Percentiles rank a stretch among this genome's conserved stretches.
Evolutionary conservation across 2,797 vertebrate species (phyloP).

Genomic region (Pseudochirops cupreus): DNA sequence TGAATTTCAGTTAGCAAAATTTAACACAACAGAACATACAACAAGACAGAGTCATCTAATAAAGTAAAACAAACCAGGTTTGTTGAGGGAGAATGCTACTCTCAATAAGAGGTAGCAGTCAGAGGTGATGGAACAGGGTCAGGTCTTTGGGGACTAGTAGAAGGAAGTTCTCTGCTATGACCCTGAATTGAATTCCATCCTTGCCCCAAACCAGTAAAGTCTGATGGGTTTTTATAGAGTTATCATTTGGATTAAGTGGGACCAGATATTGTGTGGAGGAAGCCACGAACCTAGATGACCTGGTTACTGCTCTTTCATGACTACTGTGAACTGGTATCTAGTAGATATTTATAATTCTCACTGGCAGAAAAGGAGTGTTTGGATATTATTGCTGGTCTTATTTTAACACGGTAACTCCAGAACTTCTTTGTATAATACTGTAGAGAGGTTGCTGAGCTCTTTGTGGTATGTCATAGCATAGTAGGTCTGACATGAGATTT

Average conservation of each 20-base stretch:
- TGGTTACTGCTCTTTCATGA: background rate
- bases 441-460: background rate
- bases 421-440: background rate
- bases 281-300: background rate
- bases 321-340: background rate
- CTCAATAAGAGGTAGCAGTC: background rate
- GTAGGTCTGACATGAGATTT: background rate
- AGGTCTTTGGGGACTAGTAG: background rate
- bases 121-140: background rate
- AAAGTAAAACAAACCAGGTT: background rate
- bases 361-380: background rate
- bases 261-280: background rate
- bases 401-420: background rate
- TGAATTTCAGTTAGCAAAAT: background rate
- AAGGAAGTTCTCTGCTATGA: background rate
- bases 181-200: background rate
- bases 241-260: background rate
- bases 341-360: background rate
- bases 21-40: background rate
- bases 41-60: background rate
- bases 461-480: background rate
- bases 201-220: background rate
- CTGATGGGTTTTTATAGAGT: background rate
- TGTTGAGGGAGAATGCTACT: background rate
- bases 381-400: background rate